Percentiles rank a stretch among this genome's conserved stretches.
Evolutionary conservation across 2,888 invertebrate genomes (phyloP).

Genomic region (Malthinus flaveolus): DNA sequence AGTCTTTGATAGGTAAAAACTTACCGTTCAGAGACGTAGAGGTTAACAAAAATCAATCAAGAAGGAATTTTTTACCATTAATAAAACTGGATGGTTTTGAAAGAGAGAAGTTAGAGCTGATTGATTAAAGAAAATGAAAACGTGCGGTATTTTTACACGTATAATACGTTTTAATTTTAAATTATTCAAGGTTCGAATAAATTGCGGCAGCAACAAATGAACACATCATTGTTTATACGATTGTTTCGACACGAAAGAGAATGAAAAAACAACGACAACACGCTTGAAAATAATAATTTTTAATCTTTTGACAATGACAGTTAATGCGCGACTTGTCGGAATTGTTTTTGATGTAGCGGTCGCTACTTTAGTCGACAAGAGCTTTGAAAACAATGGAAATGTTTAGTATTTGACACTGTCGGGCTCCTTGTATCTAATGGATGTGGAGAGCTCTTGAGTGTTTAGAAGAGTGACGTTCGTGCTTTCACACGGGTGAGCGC

Average conservation of each 20-base stretch:
- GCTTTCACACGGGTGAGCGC: constrained; percentile 15
- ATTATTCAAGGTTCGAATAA: neutral
- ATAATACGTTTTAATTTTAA: neutral
- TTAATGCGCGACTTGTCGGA: constrained; percentile 16
- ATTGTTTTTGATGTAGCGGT: constrained; percentile 33
- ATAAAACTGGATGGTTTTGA: too few relatives aligned
- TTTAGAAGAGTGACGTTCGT: constrained; percentile 24
- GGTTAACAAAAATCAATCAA: too few relatives aligned
- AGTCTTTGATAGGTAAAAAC: too few relatives aligned
- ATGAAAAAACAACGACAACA: too few relatives aligned
- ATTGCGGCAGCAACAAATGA: constrained; percentile 7
- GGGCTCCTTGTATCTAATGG: constrained; percentile 38
- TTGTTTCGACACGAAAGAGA: constrained; percentile 9
- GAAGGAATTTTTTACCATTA: too few relatives aligned
- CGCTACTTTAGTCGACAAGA: constrained; percentile 24
- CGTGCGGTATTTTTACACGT: too few relatives aligned
- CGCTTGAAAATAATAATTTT: constrained; percentile 11
- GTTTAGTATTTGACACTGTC: constrained; percentile 40
- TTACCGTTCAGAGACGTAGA: too few relatives aligned
- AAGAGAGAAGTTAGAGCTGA: too few relatives aligned
- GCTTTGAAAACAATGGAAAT: constrained; percentile 36
- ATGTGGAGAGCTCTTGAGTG: constrained; percentile 37
- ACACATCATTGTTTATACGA: constrained; percentile 11
- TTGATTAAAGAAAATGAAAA: too few relatives aligned
- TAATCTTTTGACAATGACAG: constrained; percentile 27